A percentile compares a stretch with the other conserved stretches of the same genome.
Evolutionary conservation across 2,888 invertebrate species (phyloP).

Genomic region (Acleris cristana): DNA sequence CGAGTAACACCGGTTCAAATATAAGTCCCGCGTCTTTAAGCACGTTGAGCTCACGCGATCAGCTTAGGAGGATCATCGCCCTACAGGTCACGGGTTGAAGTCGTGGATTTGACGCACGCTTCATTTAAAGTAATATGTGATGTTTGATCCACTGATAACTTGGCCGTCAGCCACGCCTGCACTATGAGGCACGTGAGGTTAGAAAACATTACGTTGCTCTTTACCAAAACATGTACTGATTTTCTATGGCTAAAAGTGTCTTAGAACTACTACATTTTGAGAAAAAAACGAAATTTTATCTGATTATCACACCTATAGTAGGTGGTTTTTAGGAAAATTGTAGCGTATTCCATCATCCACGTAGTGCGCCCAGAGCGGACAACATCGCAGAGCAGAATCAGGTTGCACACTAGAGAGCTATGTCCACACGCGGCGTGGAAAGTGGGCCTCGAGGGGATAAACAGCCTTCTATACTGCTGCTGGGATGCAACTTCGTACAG

Average conservation of each 20-base stretch:
- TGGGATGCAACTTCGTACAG: constrained; percentile 22
- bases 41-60: constrained; percentile 18
- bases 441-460: constrained; percentile 46
- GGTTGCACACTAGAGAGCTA: constrained; percentile 46
- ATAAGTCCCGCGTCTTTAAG: not conserved
- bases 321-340: too few species aligned
- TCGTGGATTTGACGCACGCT: constrained; percentile 28
- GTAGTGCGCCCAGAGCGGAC: constrained; percentile 1
- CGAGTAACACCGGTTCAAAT: constrained; percentile 9
- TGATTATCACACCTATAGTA: too few species aligned
- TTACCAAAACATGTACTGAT: not conserved
- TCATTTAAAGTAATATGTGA: constrained; percentile 24
- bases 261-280: too few species aligned
- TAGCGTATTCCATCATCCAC: constrained; percentile 3
- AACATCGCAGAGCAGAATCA: constrained; percentile 36
- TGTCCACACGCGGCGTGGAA: constrained; percentile 45
- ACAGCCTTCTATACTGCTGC: constrained; percentile 31
- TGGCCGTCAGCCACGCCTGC: constrained; percentile 21
- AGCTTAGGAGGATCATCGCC: constrained; percentile 20
- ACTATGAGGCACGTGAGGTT: not conserved
- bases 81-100: constrained; percentile 22
- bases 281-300: too few species aligned
- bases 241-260: not conserved
- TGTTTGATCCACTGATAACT: constrained; percentile 29
- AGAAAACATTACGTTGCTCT: not conserved